These are phyloP conservation scores for Diploscapter pachys DNA, from an alignment of 1,140 invertebrate genomes.

Conservation along the genomic window DNA sequence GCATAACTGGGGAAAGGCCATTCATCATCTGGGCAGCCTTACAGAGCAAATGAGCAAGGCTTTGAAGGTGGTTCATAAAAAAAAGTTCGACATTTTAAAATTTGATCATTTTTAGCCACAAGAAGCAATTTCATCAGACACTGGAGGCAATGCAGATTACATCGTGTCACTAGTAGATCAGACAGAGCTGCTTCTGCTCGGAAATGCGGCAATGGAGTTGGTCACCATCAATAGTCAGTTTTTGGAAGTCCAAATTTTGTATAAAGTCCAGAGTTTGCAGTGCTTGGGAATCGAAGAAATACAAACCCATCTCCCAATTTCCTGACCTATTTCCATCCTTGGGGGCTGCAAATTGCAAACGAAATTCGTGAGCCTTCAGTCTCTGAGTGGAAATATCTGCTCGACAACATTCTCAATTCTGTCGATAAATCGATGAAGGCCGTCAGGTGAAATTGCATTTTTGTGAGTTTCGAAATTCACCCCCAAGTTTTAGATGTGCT, in stretches of 20 bases:
- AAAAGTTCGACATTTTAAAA: too few relatives aligned
- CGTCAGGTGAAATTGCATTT: background rate
- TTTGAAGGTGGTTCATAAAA: background rate
- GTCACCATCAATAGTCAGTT: slow-evolving; percentile 9
- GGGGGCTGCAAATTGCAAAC: slow-evolving; percentile 27
- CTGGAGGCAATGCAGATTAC: slow-evolving; percentile 17
- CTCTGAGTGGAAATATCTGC: slow-evolving; percentile 16
- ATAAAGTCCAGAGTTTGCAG: background rate
- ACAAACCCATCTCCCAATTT: too few relatives aligned
- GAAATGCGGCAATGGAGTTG: slow-evolving; percentile 19
- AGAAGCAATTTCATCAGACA: background rate
- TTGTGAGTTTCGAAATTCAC: background rate
- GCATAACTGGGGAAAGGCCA: background rate
- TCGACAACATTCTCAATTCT: background rate
- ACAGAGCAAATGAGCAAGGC: background rate
- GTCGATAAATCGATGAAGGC: slow-evolving; percentile 21
- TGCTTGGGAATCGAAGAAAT: too few relatives aligned
- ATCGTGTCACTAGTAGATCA: slow-evolving; percentile 16
- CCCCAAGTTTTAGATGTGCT: background rate
- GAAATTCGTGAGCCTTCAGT: slow-evolving; percentile 4
- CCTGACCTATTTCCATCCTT: slow-evolving; percentile 22
- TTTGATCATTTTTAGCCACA: background rate
- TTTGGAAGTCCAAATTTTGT: background rate
- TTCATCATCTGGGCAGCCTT: background rate
- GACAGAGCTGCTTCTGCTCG: slow-evolving; percentile 21